phyloP scores from a whole-genome alignment of 37 sponge, comb jelly and placozoan species.

The Theonella swinhoei region DNA sequence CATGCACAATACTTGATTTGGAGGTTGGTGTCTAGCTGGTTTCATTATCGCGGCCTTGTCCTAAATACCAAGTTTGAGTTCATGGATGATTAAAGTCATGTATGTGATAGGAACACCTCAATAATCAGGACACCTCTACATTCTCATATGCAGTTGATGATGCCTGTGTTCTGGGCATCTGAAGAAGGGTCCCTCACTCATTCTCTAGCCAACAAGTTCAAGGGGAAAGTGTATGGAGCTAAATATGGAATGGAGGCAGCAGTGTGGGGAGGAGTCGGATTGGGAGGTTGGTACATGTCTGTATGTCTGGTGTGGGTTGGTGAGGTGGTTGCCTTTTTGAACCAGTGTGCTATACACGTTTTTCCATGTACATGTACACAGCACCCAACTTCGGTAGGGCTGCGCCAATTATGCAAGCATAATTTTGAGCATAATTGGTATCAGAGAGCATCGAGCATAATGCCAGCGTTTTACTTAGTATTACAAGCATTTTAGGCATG shows the following conservation, averaged over 20 bases:
- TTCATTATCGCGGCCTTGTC: constrained; percentile 2
- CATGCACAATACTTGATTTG: background rate
- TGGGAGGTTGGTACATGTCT: constrained; percentile 30
- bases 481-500: background rate
- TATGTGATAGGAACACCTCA: background rate
- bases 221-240: constrained; percentile 28
- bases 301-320: background rate
- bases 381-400: too few relatives aligned
- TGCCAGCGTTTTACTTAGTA: too few relatives aligned
- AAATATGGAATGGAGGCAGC: constrained; percentile 16
- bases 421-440: background rate
- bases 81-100: background rate
- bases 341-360: too few relatives aligned
- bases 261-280: constrained; percentile 18
- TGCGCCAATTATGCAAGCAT: too few relatives aligned
- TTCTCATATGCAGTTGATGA: constrained; percentile 13
- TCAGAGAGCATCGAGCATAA: too few relatives aligned
- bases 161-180: constrained; percentile 66
- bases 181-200: constrained; percentile 52
- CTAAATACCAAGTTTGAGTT: background rate
- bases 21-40: background rate
- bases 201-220: constrained; percentile 58
- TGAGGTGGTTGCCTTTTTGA: background rate
- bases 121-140: too few relatives aligned
- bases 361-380: too few relatives aligned